Evolutionary conservation across 2,113 vertebrate genomes (phyloP).

Genomic region (Varanus komodoensis): DNA sequence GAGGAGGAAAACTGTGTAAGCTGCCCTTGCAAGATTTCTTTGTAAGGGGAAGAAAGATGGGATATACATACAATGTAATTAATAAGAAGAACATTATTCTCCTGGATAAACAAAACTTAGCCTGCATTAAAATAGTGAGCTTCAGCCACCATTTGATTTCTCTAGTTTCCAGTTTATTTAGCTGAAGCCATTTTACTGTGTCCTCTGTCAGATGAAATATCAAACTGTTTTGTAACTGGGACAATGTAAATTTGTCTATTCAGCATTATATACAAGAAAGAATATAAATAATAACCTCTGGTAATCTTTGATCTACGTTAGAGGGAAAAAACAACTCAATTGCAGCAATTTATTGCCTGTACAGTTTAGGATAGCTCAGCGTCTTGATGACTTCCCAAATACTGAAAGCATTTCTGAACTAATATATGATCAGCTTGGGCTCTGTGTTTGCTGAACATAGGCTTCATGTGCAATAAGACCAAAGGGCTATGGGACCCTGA

Average conservation of each 20-base stretch:
- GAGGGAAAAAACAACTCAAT: neutral
- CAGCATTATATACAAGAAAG: slow-evolving; percentile 38
- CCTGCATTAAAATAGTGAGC: slow-evolving; percentile 6
- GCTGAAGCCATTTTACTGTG: slow-evolving; percentile 34
- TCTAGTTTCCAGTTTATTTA: slow-evolving; percentile 24
- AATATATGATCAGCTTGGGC: no score
- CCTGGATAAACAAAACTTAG: slow-evolving; percentile 19
- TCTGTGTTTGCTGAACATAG: no score
- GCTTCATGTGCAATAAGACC: no score
- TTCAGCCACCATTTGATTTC: slow-evolving; percentile 27
- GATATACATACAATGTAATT: no score
- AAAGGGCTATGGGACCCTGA: no score
- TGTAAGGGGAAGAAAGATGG: no score
- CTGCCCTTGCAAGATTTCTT: no score
- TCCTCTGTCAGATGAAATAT: slow-evolving; percentile 46
- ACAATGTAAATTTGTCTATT: slow-evolving; percentile 40
- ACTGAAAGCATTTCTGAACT: no score
- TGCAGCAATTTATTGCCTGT: neutral
- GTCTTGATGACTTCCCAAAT: no score
- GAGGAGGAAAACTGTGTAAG: no score
- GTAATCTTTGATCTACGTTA: slow-evolving; percentile 27
- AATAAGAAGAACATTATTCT: neutral
- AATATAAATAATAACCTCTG: slow-evolving; percentile 44
- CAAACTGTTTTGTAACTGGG: slow-evolving; percentile 23
- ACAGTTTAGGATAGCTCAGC: neutral